Conservation (phyloP, 2,797 vertebrate genomes). For the Manis crassicaudata region DNA sequence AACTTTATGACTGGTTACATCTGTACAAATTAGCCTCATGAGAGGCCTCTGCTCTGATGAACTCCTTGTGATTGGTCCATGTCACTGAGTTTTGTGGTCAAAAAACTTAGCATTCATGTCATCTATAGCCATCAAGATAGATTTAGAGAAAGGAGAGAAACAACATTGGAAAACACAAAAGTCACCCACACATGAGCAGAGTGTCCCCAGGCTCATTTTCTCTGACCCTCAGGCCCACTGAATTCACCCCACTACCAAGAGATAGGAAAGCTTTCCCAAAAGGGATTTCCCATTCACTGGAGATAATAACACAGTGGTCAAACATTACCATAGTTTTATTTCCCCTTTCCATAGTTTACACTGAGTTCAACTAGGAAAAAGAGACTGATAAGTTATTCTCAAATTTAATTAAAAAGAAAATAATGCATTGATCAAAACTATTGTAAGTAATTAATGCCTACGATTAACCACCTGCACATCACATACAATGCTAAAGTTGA, state of each 20-base stretch:
- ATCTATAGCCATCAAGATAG: neutral
- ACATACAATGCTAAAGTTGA: neutral
- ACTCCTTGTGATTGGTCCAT: neutral
- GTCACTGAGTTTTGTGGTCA: neutral
- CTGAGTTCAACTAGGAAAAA: neutral
- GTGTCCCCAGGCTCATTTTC: neutral
- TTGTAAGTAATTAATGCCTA: conserved; percentile 36
- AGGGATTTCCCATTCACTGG: neutral
- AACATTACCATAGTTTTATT: neutral
- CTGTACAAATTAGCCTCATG: neutral
- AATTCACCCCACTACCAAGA: neutral
- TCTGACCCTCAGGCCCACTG: neutral
- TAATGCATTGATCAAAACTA: conserved; percentile 27
- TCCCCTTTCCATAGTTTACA: conserved; percentile 11
- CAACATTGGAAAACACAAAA: neutral
- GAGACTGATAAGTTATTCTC: neutral
- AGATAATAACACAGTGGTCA: neutral
- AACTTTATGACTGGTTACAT: neutral
- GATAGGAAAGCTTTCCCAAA: neutral
- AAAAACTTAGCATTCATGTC: neutral
- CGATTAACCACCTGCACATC: conserved; percentile 51
- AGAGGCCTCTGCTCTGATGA: neutral
- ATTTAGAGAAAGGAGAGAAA: neutral
- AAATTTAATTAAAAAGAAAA: conserved; percentile 44
- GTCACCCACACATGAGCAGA: neutral